Evolutionary conservation across 2,797 vertebrate genomes (phyloP), one percentile per base, ranked within the genome.

Genomic region (Amphiprion clarkii): DNA sequence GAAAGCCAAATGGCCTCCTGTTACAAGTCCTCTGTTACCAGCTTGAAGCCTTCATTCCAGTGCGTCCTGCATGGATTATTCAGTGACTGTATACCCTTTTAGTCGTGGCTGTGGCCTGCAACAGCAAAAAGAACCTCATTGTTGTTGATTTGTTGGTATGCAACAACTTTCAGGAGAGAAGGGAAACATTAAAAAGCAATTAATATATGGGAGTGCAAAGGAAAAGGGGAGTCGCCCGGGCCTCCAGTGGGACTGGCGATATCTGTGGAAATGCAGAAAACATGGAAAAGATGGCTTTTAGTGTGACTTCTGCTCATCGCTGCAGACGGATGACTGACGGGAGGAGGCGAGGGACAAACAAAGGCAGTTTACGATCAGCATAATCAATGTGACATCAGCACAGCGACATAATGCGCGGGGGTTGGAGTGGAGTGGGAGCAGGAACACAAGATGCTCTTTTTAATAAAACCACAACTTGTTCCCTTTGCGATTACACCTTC

Each of bases 371-470:
- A 93, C 67, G 64, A 93, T 89, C 94, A 93, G 95, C 94, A 96
- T 96, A 96, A 96, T 96, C 93, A 93, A 95, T 95, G 93, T 96
- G 95, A 95, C 95, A 95, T 95, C 90, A 93, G 90, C 89, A 82
- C 86, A 78, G 86, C 76, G 46, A 71, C 92, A 90, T 93, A 90
- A 94, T 93, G 92, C 29, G 54, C 19, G 46, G 86, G 55, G 78
- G 76, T 66, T 36, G 85, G 88, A 83, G 59, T 1, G 40, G 69
- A 81, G 79, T 27, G 16, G 51, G 79, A 39, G 73, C 58, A 14
- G 56, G 46, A 73, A 54, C 68, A 84, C 78, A 77, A 76, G 67
- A 76, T 76, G 80, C 71, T 83, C 69, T 62, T 85, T 46, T 86
- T 86, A 83, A 90, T 89, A 88, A 78, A 89, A 89, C 83, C 74